Base-by-base conservation (phyloP, 1,140 invertebrate genomes). In the Cydia strobilella region DNA sequence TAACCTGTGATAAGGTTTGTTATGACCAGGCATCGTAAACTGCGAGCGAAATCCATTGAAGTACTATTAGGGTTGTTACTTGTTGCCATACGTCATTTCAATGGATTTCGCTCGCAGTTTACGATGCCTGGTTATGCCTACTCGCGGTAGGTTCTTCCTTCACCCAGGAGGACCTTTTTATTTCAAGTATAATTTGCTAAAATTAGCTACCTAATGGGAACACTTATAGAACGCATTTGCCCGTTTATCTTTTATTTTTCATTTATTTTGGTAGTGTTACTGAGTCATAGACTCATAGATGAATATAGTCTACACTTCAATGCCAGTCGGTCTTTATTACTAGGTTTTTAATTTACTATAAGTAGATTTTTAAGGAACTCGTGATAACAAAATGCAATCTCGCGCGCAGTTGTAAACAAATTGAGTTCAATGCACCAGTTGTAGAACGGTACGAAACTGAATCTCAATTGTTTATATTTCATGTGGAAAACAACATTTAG, bases 351-450 rank as follows among this genome's bases (percentile, higher is more conserved):
- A 54, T 54, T 54, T 7, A 59, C 20, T 66, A n/a, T 7, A 63
- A 63, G 25, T 66, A 31, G 5, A 66, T 3, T 31, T 31, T 66
- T 66, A n/a, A 66, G 63, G 63, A 66, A 66, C 63, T 66, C 5
- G 13, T n/a, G 63, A 66, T 66, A 66, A 66, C 65, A 39, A 69
- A 69, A 35, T 69, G 27, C 31, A 39, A 65, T 35, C 15, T 35
- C 65, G 65, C 65, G 10, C 65, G 15, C 65, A 69, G 27, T 42
- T 23, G 54, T 35, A 69, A 69, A 35, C 15, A 35, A 42, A 35
- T 39, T 18, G 65, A 69, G 65, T 69, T 69, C 65, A 69, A 69
- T 39, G 65, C 65, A 69, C 65, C 27, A 35, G 31, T 69, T 69
- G 65, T 66, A 31, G 65, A 31, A 4, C 54, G 65, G 15, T 13